A percentile compares a stretch with the other conserved stretches of the same genome.
Conservation (phyloP, 37 sponge, comb jelly and placozoan genomes). For the Amphimedon queenslandica region DNA sequence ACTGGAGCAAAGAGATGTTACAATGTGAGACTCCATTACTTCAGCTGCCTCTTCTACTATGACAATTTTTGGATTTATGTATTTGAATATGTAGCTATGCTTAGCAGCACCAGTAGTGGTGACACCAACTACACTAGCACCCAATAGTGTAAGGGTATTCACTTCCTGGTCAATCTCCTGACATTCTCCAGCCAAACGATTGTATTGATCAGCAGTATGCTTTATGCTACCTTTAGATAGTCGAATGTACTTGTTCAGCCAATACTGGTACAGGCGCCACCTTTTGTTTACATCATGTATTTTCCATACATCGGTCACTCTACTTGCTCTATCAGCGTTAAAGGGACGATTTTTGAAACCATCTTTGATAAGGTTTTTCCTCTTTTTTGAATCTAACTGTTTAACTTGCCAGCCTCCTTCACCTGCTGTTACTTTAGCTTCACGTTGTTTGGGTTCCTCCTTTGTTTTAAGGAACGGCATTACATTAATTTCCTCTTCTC, state of each 20-base stretch:
- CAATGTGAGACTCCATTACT: constrained; percentile 85
- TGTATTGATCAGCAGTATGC: constrained; percentile 23
- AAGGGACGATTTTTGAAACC: constrained; percentile 47
- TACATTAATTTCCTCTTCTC: constrained; percentile 23
- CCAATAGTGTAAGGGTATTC: constrained; percentile 25
- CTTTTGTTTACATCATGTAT: constrained; percentile 14
- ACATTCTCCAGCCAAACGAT: constrained; percentile 16
- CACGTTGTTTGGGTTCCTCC: background rate
- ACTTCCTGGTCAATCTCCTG: constrained; percentile 27
- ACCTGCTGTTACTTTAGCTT: background rate
- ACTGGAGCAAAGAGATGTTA: constrained; percentile 78
- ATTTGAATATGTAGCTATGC: constrained; percentile 50
- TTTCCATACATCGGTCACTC: constrained; percentile 28
- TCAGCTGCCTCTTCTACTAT: constrained; percentile 97
- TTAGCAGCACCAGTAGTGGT: constrained; percentile 96
- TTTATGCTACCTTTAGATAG: constrained; percentile 1
- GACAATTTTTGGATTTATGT: constrained; percentile 78
- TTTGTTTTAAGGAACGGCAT: background rate
- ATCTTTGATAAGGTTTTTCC: constrained; percentile 21
- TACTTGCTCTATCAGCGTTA: constrained; percentile 26
- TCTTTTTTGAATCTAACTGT: constrained; percentile 26
- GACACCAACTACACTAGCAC: constrained; percentile 83
- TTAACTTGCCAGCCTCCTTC: constrained; percentile 33
- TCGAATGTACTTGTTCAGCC: constrained; percentile 32
- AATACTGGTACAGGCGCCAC: constrained; percentile 64